Conservation (phyloP, 2,113 vertebrate genomes). For the Lasiurus borealis region DNA sequence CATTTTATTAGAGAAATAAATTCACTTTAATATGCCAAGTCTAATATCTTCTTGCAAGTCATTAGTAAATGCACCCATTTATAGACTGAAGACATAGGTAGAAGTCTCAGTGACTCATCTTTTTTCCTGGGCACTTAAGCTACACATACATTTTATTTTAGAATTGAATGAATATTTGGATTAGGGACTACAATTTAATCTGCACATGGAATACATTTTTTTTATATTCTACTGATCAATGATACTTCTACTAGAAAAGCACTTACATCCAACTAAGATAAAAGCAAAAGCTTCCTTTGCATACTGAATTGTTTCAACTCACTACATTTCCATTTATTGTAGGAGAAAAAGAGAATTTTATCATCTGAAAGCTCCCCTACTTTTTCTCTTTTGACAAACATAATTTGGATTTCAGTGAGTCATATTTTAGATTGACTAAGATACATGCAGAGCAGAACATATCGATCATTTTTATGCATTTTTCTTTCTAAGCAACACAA, state of each 20-base stretch:
- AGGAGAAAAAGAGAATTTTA: neutral
- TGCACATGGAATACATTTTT: neutral
- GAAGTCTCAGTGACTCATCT: neutral
- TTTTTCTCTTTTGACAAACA: slow-evolving; percentile 43
- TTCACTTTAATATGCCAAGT: neutral
- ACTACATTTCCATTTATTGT: neutral
- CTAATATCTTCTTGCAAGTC: neutral
- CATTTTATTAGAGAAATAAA: slow-evolving; percentile 1
- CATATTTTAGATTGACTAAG: neutral
- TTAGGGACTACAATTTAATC: neutral
- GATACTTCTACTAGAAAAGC: neutral
- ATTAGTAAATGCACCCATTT: neutral
- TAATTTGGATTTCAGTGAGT: slow-evolving; percentile 58
- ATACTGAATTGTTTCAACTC: neutral
- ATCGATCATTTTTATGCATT: neutral
- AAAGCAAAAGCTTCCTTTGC: slow-evolving; percentile 46
- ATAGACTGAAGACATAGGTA: neutral
- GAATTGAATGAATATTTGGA: slow-evolving; percentile 13
- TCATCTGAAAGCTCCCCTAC: neutral
- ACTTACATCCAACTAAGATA: neutral
- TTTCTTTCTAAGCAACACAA: slow-evolving; percentile 1
- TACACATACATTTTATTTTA: neutral
- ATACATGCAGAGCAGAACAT: neutral
- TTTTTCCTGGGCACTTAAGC: neutral
- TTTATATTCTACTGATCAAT: neutral